Percentiles rank a stretch among this genome's conserved stretches.
Conservation (phyloP, 2,113 vertebrate genomes). For the Nannospalax galili region DNA sequence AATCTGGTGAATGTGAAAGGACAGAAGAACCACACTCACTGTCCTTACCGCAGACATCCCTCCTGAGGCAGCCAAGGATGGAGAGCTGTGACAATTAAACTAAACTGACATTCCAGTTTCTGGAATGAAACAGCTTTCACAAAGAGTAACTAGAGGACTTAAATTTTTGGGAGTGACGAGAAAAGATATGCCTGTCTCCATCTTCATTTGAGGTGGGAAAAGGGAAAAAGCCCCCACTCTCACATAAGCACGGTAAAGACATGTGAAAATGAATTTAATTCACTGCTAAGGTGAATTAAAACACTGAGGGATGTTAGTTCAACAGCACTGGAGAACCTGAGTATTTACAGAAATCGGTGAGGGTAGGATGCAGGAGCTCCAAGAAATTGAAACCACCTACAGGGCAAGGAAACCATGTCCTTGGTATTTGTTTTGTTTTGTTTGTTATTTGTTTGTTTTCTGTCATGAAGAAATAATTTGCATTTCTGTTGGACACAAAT, state of each 20-base stretch:
- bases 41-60: not conserved
- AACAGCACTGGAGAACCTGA: not conserved
- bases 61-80: not conserved
- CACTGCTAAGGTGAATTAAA: not conserved
- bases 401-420: not conserved
- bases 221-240: not conserved
- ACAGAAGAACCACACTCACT: not conserved
- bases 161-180: conserved; percentile 24
- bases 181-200: not conserved
- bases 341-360: conserved; percentile 2
- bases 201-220: not conserved
- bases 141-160: conserved; percentile 14
- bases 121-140: not conserved
- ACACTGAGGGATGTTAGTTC: not conserved
- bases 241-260: not conserved
- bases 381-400: not conserved
- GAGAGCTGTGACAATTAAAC: not conserved
- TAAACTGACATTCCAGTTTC: not conserved
- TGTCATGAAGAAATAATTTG: conserved; percentile 14
- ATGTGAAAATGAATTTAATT: conserved; percentile 29
- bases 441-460: not conserved
- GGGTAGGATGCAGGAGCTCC: not conserved
- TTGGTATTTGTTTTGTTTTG: not conserved
- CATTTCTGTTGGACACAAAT: conserved; percentile 24
- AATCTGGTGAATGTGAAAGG: not conserved